These are phyloP conservation scores for Orchestes rusci DNA, from an alignment of 2,888 invertebrate genomes.

Conservation along the genomic window DNA sequence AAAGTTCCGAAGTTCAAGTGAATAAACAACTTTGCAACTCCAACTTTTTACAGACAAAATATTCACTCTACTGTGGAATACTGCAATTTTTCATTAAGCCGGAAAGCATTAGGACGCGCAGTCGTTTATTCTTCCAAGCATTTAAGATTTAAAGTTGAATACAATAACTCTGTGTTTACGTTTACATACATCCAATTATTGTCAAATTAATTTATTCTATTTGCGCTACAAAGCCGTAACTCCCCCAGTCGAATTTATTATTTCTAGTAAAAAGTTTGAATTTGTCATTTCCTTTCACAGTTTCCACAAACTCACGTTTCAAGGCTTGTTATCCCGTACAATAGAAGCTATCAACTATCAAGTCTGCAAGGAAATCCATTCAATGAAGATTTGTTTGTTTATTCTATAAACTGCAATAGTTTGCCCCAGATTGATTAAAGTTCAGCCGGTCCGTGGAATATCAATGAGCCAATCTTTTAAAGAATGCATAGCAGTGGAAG, in stretches of 20 bases:
- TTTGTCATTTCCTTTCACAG: too few relatives aligned
- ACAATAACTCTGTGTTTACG: too few relatives aligned
- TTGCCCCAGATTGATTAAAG: conserved; percentile 20
- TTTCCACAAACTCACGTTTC: too few relatives aligned
- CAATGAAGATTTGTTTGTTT: conserved; percentile 17
- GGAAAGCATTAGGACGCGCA: background rate
- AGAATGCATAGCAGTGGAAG: too few relatives aligned
- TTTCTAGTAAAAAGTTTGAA: too few relatives aligned
- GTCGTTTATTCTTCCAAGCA: conserved; percentile 4
- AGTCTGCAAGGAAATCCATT: conserved; percentile 8
- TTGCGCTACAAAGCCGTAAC: too few relatives aligned
- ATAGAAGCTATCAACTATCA: conserved; percentile 6
- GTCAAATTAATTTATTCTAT: too few relatives aligned
- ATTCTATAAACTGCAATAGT: conserved; percentile 18
- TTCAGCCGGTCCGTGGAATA: conserved; percentile 15
- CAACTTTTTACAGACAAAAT: conserved; percentile 14
- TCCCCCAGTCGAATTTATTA: too few relatives aligned
- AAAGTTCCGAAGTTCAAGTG: conserved; percentile 13
- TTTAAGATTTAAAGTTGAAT: background rate
- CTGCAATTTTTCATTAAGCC: conserved; percentile 12
- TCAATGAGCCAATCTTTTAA: conserved; percentile 21
- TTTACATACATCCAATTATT: too few relatives aligned
- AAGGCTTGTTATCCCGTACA: conserved; percentile 1
- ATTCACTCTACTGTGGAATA: conserved; percentile 12
- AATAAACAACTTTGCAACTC: conserved; percentile 18